Conservation (phyloP, 2,888 invertebrate genomes). For the Nomada lathburiana region DNA sequence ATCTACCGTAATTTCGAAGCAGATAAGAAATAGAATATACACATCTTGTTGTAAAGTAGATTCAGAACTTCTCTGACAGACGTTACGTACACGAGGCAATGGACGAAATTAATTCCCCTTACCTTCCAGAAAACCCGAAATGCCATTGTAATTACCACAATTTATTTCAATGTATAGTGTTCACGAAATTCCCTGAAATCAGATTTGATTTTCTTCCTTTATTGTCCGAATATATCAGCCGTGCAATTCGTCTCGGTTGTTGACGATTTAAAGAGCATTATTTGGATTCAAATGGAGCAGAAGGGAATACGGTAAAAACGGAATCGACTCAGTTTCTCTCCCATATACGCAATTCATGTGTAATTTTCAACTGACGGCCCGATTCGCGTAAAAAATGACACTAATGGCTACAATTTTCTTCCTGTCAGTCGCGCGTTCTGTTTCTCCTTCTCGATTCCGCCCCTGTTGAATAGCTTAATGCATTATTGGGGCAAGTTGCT, state of each 20-base stretch:
- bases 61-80: too few species aligned
- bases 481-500: background rate
- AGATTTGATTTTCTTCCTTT: conserved; percentile 2
- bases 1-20: too few species aligned
- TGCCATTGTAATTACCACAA: background rate
- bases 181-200: conserved; percentile 11
- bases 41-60: too few species aligned
- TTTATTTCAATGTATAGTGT: background rate
- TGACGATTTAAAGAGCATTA: conserved; percentile 49
- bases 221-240: conserved; percentile 38
- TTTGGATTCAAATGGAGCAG: conserved; percentile 48
- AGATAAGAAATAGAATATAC: too few species aligned
- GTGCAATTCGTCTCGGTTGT: conserved; percentile 47
- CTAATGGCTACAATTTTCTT: conserved; percentile 58
- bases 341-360: conserved; percentile 33
- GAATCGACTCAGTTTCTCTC: background rate
- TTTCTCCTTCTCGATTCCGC: background rate
- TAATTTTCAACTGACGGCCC: conserved; percentile 61
- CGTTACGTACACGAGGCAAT: too few species aligned
- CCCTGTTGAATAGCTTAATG: conserved; percentile 15
- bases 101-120: too few species aligned
- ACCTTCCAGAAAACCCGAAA: background rate
- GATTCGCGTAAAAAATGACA: conserved; percentile 52
- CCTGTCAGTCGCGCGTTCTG: conserved; percentile 23
- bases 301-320: conserved; percentile 38